These are phyloP conservation scores for Rhingia rostrata DNA, from an alignment of 2,888 invertebrate species.

Conservation along the genomic window DNA sequence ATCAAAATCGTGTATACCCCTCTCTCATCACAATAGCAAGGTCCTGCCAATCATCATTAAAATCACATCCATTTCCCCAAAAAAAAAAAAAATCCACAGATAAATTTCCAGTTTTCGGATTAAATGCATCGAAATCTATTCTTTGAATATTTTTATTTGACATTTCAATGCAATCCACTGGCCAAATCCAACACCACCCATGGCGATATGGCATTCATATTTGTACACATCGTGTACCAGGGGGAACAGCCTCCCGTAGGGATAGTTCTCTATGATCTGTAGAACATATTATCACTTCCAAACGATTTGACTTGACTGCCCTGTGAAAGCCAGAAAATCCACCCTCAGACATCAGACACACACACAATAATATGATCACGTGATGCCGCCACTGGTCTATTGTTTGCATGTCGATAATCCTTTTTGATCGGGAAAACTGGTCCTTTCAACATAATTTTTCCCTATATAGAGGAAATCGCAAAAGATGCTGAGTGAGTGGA, in stretches of 20 bases:
- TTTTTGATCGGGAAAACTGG: conserved; percentile 47
- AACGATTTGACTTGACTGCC: conserved; percentile 63
- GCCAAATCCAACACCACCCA: conserved; percentile 31
- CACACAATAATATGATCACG: conserved; percentile 9
- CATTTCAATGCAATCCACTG: conserved; percentile 39
- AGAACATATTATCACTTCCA: conserved; percentile 55
- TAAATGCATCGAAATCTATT: conserved; percentile 32
- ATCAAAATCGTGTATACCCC: too few relatives aligned
- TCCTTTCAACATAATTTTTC: conserved; percentile 30
- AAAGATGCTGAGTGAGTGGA: background rate
- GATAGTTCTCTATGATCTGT: conserved; percentile 31
- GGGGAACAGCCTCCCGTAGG: conserved; percentile 41
- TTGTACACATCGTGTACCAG: conserved; percentile 6
- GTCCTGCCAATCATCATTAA: conserved; percentile 47
- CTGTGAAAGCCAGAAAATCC: conserved; percentile 35
- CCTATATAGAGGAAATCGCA: background rate
- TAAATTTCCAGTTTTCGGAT: conserved; percentile 58
- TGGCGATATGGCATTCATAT: conserved; percentile 24
- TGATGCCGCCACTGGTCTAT: conserved; percentile 40
- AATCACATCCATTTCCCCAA: conserved; percentile 2
- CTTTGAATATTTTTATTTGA: conserved; percentile 1
- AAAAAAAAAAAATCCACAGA: background rate
- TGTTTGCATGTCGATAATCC: conserved; percentile 45
- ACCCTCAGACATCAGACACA: conserved; percentile 26
- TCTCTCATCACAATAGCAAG: background rate